Conservation (phyloP, 2,797 vertebrate genomes). For the Sebastes trivittatus region DNA sequence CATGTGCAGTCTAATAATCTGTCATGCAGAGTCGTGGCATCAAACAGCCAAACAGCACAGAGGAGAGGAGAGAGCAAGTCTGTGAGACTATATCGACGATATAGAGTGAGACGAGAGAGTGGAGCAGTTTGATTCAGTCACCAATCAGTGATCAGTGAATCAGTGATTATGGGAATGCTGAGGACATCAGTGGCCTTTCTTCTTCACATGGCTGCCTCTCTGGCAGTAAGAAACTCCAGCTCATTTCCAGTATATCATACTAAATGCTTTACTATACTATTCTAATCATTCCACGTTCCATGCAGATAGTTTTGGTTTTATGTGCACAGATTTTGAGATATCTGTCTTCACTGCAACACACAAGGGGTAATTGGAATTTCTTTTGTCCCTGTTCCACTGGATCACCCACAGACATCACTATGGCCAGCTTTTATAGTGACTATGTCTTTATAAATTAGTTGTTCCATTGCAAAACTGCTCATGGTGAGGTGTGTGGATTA, state of each 20-base stretch:
- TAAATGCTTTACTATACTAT: neutral
- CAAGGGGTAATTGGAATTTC: neutral
- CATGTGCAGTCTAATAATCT: neutral
- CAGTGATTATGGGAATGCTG: slow-evolving; percentile 6
- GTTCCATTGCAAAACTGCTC: too few relatives aligned
- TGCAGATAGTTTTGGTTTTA: neutral
- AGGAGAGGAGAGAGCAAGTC: neutral
- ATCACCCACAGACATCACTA: neutral
- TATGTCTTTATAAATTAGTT: too few relatives aligned
- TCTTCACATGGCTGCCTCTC: slow-evolving; percentile 38
- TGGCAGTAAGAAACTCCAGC: slow-evolving; percentile 42
- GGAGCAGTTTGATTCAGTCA: neutral
- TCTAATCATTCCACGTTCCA: neutral
- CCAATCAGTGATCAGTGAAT: neutral
- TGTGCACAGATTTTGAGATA: neutral
- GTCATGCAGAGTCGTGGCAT: neutral
- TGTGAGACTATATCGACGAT: neutral
- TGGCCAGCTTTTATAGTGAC: too few relatives aligned
- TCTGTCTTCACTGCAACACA: neutral
- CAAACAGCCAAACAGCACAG: neutral
- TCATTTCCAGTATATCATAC: neutral
- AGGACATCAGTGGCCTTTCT: slow-evolving; percentile 25
- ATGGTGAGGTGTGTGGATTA: too few relatives aligned
- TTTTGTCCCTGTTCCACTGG: neutral
- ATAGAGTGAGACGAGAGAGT: neutral